Base-by-base conservation (phyloP, 2,888 invertebrate genomes). In the Selenia dentaria region DNA sequence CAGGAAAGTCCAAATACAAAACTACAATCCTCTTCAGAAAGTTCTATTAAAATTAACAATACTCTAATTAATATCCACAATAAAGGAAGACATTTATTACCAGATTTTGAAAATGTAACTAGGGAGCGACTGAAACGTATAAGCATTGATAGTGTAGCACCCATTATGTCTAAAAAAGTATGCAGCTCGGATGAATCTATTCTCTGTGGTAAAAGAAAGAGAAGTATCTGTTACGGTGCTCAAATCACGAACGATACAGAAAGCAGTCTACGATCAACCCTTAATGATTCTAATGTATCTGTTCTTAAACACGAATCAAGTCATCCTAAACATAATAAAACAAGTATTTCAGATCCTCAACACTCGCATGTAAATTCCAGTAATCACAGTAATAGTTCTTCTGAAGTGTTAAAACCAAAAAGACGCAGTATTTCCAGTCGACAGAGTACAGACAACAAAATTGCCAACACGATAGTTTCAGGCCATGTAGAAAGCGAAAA, bases 11-110 rank as follows among this genome's bases (percentile, higher is more conserved):
- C n/a, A n/a, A n/a, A 6, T 28, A 22, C 13, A 3, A 14, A 18
- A 2, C 13, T 11, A 24, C 14, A 16, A n/a, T 16, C 11, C 9
- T 8, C 6, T 16, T 10, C 8, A 9, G n/a, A 32, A 6, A 13
- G n/a, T 26, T 8, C 18, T 16, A 29, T 11, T 24, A 13, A 1
- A 4, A 11, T 10, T 9, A 11, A 3, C 4, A 16, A 2, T 16
- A 16, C 16, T 10, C 6, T 1, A n/a, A 31, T 10, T 5, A 26
- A 13, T 6, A n/a, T 16, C 2, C 27, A 38, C 27, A 36, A 18
- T 36, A 41, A 31, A 5, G 34, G 31, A 6, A 12, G 25, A 13
- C 34, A 39, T 20, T 14, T 35, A 8, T 26, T 18, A 6, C 2
- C 6, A 3, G 27, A 10, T 11, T 26, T 16, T 9, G 39, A 35